Evolutionary conservation across 2,888 invertebrate genomes (phyloP).

Genomic region (Aelia acuminata): DNA sequence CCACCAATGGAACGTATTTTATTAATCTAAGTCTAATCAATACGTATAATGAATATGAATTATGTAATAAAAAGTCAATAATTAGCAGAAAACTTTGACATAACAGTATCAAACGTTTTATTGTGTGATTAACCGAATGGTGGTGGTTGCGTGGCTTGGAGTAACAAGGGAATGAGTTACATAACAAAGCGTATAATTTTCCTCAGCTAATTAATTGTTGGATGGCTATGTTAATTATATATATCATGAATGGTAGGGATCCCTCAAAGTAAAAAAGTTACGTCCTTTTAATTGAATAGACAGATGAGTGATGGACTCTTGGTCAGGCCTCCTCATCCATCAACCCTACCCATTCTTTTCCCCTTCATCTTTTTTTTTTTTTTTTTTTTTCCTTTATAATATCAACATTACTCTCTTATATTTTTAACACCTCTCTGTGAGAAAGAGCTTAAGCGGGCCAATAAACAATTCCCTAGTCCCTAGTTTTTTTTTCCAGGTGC

Average conservation of each 20-base stretch:
- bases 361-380: not conserved
- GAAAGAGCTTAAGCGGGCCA: not conserved
- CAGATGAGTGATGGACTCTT: conserved; percentile 46
- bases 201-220: not conserved
- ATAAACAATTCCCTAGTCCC: not conserved
- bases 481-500: not conserved
- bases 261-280: conserved; percentile 43
- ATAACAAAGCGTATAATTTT: not conserved
- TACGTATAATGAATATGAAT: too few relatives aligned
- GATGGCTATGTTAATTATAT: conserved; percentile 33
- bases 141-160: not conserved
- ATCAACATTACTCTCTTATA: conserved; percentile 23
- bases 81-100: too few relatives aligned
- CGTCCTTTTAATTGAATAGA: conserved; percentile 47
- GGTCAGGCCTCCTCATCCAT: conserved; percentile 27
- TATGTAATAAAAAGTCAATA: too few relatives aligned
- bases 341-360: conserved; percentile 4
- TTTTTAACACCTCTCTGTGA: conserved; percentile 24
- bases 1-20: too few relatives aligned
- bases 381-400: conserved; percentile 27
- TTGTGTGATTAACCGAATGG: not conserved
- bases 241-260: conserved; percentile 4
- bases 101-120: too few relatives aligned
- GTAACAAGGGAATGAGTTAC: not conserved
- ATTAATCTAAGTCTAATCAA: too few relatives aligned